Evolutionary conservation across 1,140 invertebrate species (phyloP), one percentile per base, ranked within the genome.

Genomic region (Panulirus ornatus): DNA sequence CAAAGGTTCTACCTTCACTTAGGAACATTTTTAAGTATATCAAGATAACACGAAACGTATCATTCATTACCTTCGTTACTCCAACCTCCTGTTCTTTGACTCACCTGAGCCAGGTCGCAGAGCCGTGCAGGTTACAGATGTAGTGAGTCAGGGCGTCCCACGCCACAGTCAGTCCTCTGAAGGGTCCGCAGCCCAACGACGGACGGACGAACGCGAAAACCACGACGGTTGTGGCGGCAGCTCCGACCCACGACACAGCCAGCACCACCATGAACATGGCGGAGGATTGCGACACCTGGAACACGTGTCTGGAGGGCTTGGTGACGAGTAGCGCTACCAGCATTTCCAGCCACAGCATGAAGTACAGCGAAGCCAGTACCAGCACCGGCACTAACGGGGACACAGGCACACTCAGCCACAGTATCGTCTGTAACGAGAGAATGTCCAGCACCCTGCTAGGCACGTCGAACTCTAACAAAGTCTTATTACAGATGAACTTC

Each of bases 231-330:
- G 42, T 11, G 22, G 36, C 58, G 30, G 88, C 88, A 19, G 66
- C 47, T 19, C 63, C 66, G 34, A 63, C 30, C 88, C 78, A 89
- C 5, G 88, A 82, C 47, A 89, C 81, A 11, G 63, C 79, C 66
- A 89, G 11, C 27, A 81, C 79, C 66, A 89, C 79, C 88, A 89
- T 89, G 79, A 89, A 89, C 51, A 83, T 73, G 27, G 63, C 81
- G 0, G 88, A 84, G 1, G 88, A 89, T 19, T 30, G 78, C 1
- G 86, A 88, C 36, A 71, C 70, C 70, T 83, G 78, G 36, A 89
- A 83, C 11, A 89, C 47, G 5, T 58, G 78, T 19, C 30, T 58
- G 8, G 88, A 51, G 9, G 88, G 79, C 11, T 66, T 44, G 2
- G 63, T 75, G 40, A 36, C 27, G 16, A 58, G 5, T 8, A 89